phyloP scores from a whole-genome alignment of 1,140 invertebrate genomes.

The Drosophila ironensis region DNA sequence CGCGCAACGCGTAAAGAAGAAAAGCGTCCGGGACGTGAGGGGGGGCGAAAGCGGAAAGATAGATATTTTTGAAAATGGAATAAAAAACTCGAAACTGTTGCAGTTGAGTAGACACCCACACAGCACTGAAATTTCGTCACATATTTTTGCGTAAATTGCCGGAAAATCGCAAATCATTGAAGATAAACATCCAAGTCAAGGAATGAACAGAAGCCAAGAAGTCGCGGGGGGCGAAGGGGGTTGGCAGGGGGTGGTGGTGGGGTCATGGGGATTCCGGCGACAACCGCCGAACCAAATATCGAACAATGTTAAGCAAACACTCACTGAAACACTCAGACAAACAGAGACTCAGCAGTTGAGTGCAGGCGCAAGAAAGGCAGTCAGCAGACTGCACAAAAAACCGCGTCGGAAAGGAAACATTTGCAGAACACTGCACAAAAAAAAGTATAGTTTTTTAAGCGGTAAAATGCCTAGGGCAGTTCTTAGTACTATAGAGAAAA shows the following conservation, averaged over 20 bases:
- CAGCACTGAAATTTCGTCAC: slow-evolving; percentile 68
- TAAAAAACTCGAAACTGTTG: slow-evolving; percentile 59
- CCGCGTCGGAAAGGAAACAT: slow-evolving; percentile 9
- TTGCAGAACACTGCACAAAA: slow-evolving; percentile 12
- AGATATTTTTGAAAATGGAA: slow-evolving; percentile 71
- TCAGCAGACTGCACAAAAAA: slow-evolving; percentile 20
- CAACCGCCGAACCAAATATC: slow-evolving; percentile 67
- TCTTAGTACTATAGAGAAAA: too few species aligned
- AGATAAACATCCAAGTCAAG: slow-evolving; percentile 79
- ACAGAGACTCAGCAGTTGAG: slow-evolving; percentile 57
- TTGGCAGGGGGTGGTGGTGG: not conserved
- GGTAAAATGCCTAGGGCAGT: too few species aligned
- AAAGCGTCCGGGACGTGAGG: not conserved
- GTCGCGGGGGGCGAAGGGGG: not conserved
- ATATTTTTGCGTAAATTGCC: slow-evolving; percentile 81
- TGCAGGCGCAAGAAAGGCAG: slow-evolving; percentile 35
- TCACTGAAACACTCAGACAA: slow-evolving; percentile 34
- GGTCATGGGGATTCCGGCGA: not conserved
- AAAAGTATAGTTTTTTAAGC: too few species aligned
- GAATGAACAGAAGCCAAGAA: slow-evolving; percentile 68
- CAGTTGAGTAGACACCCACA: slow-evolving; percentile 52
- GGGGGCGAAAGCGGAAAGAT: slow-evolving; percentile 15
- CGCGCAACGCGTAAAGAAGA: slow-evolving; percentile 65
- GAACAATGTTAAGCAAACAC: slow-evolving; percentile 78
- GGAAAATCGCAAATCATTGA: slow-evolving; percentile 79